Percentiles rank a stretch among this genome's conserved stretches.
Evolutionary conservation across 2,797 vertebrate genomes (phyloP).

Genomic region (Muraenolepis orangiensis): DNA sequence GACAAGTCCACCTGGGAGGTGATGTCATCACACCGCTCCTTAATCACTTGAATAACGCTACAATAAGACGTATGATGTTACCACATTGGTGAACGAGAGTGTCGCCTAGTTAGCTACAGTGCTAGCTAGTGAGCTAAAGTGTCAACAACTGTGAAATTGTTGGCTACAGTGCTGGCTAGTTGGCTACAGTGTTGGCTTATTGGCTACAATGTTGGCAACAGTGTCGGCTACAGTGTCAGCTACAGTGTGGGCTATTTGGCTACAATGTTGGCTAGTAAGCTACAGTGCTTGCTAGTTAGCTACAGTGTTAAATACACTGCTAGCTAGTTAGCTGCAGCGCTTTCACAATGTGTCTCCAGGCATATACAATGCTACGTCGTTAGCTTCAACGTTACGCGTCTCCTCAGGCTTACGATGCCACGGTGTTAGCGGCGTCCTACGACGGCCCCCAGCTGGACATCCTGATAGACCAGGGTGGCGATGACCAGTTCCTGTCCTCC

Average conservation of each 20-base stretch:
- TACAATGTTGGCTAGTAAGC: neutral
- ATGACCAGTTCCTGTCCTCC: slow-evolving; percentile 90
- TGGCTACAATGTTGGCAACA: neutral
- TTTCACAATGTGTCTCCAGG: neutral
- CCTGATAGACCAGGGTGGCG: slow-evolving; percentile 92
- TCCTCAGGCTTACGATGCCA: slow-evolving; percentile 86
- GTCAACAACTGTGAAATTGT: neutral
- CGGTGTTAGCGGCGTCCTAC: slow-evolving; percentile 78
- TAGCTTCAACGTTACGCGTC: slow-evolving; percentile 58
- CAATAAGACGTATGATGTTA: neutral
- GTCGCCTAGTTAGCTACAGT: neutral
- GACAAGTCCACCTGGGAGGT: slow-evolving; percentile 91
- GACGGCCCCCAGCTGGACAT: slow-evolving; percentile 84
- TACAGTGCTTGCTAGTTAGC: too few species aligned
- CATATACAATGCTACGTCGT: slow-evolving; percentile 83
- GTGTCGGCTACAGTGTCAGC: neutral
- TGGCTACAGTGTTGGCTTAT: neutral
- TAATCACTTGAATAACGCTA: neutral
- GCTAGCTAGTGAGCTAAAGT: neutral
- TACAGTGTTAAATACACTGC: too few species aligned
- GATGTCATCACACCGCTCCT: slow-evolving; percentile 18
- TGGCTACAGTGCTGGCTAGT: neutral
- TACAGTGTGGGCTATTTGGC: neutral
- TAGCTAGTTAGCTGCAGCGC: neutral
- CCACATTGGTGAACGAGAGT: neutral